A percentile compares a stretch with the other conserved stretches of the same genome.
Conservation (phyloP, 2,888 invertebrate genomes). For the Fragum sueziense region DNA sequence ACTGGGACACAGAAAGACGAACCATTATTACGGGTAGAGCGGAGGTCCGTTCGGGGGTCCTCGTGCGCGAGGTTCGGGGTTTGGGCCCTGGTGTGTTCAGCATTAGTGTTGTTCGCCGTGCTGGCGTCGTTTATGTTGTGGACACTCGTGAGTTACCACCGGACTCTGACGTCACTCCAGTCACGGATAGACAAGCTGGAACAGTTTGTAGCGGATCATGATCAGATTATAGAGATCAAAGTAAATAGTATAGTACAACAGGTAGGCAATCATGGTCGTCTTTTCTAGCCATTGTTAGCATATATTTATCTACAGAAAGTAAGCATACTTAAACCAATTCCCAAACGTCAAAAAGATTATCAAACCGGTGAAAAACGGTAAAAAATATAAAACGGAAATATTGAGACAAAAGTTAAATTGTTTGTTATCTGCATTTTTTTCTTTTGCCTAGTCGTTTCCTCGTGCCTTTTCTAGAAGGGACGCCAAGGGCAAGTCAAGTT, state of each 20-base stretch:
- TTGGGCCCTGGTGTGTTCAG: constrained; percentile 36
- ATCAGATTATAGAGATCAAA: constrained; percentile 11
- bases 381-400: too few relatives aligned
- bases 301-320: too few relatives aligned
- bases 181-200: constrained; percentile 47
- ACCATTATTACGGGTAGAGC: constrained; percentile 7
- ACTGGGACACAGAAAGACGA: not conserved
- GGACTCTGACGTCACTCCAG: constrained; percentile 45
- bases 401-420: too few relatives aligned
- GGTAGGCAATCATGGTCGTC: too few relatives aligned
- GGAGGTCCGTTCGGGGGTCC: not conserved
- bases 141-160: constrained; percentile 53
- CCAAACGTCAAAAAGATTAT: too few relatives aligned
- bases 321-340: too few relatives aligned
- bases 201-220: constrained; percentile 20
- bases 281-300: too few relatives aligned
- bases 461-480: too few relatives aligned
- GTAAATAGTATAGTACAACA: constrained; percentile 15
- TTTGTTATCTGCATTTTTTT: too few relatives aligned
- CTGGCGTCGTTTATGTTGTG: constrained; percentile 46
- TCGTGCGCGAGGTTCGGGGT: constrained; percentile 40
- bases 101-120: constrained; percentile 39
- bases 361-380: too few relatives aligned
- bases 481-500: too few relatives aligned
- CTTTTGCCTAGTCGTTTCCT: too few relatives aligned